Base-by-base conservation (phyloP, 1,140 invertebrate genomes). In the Hyphantria cunea region DNA sequence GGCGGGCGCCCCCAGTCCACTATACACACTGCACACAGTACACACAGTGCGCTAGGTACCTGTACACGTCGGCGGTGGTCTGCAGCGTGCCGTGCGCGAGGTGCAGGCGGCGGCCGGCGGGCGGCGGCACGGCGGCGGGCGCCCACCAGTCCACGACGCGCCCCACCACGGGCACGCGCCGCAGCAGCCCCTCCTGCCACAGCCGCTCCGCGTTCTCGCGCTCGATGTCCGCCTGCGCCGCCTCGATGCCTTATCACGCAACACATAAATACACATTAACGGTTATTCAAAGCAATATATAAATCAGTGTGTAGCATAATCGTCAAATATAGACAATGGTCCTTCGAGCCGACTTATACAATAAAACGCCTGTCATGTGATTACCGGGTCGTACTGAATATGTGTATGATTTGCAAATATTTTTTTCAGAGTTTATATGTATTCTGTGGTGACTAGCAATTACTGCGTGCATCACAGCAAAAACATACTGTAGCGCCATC, bases 101-200 rank as follows among this genome's bases (percentile, higher is more conserved):
- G 91, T 98, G 97, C 68, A 99, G 94, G 74, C 96, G 97, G 49
- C 97, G 92, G 14, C 98, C 98, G 73, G 96, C 94, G 25, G 96
- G 94, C 11, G 94, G 95, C n/a, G 96, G 93, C 13, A 93, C 92
- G 8, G 78, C 70, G 5, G 93, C 92, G 42, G 97, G 95, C 67
- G 95, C 95, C 95, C 96, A 96, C 96, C 96, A 97, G 86, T 96
- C 95, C 14, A 97, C 95, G 37, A 99, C 94, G 17, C 96, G 96
- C 0, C 95, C 96, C 93, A 99, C 96, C 8, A 99, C 95, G 0
- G 98, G 98, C 37, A 99, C 96, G 70, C 98, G 97, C 49, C 98
- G 92, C 48, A 99, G 91, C 53, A 99, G 95, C 41, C 98, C 98
- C 90, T 99, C 98, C 84, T 99, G 97, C 95, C 96, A 96, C 6